A percentile compares a stretch with the other conserved stretches of the same genome.
Evolutionary conservation across 2,113 vertebrate genomes (phyloP).

Genomic region (Cygnus buccinator): DNA sequence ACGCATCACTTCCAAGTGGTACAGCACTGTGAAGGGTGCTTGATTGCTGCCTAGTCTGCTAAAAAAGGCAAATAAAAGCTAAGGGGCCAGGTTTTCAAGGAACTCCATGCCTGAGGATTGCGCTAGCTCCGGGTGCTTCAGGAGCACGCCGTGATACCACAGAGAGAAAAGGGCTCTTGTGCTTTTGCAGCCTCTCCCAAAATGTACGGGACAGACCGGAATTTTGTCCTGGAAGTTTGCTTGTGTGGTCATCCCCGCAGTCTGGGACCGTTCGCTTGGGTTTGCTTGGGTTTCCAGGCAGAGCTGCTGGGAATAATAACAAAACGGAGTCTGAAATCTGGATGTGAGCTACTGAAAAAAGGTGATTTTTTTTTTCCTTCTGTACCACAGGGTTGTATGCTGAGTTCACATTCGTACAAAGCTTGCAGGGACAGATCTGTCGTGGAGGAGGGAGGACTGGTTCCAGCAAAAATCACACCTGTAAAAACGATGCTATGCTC

Average conservation of each 20-base stretch:
- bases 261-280: neutral
- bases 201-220: neutral
- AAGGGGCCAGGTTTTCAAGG: neutral
- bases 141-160: neutral
- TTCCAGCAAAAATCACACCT: neutral
- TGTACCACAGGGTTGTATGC: neutral
- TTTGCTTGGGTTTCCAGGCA: neutral
- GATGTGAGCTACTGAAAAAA: neutral
- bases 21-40: neutral
- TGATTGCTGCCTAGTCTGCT: neutral
- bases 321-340: neutral
- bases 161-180: neutral
- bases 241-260: neutral
- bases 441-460: neutral
- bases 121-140: neutral
- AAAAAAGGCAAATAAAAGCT: neutral
- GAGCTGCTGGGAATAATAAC: neutral
- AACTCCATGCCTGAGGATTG: neutral
- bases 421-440: neutral
- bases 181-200: neutral
- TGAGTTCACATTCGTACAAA: neutral
- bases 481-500: neutral
- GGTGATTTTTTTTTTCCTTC: neutral
- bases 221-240: neutral
- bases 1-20: neutral